Percentiles rank a stretch among this genome's conserved stretches.
Conservation (phyloP, 2,113 vertebrate species). For the Corythornis madagascariensis region DNA sequence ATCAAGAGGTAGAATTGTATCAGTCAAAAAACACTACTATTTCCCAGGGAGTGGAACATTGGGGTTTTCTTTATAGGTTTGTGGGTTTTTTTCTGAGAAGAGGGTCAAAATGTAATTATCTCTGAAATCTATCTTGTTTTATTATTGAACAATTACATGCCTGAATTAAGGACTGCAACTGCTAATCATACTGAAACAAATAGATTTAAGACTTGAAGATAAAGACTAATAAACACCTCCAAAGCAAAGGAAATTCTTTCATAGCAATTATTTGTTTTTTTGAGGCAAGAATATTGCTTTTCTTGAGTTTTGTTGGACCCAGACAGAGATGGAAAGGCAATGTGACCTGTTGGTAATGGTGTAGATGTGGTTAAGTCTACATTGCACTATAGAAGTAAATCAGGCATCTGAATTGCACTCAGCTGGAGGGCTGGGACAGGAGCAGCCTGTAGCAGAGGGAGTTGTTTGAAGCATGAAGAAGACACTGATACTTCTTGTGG, state of each 20-base stretch:
- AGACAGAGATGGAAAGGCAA: not conserved
- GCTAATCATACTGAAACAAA: not conserved
- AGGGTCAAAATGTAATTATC: not conserved
- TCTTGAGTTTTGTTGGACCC: not conserved
- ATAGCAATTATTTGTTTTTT: conserved; percentile 30
- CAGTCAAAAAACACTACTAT: not conserved
- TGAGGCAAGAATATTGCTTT: not conserved
- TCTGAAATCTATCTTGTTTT: not conserved
- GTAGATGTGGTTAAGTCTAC: not conserved
- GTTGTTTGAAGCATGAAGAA: not conserved
- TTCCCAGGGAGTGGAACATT: not conserved
- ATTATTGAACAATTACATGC: not conserved
- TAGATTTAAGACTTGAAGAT: not conserved
- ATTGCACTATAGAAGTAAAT: not conserved
- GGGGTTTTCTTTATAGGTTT: not conserved
- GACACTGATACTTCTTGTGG: not conserved
- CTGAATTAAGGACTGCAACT: not conserved
- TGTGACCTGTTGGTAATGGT: not conserved
- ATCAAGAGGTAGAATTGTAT: not conserved
- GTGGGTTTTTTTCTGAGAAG: not conserved
- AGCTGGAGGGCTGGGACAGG: not conserved
- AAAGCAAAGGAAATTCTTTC: conserved; percentile 14
- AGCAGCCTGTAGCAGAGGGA: not conserved
- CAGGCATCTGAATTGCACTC: fast-evolving
- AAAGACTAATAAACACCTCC: not conserved